Conservation (phyloP, 2,113 vertebrate species). For the Aix galericulata region DNA sequence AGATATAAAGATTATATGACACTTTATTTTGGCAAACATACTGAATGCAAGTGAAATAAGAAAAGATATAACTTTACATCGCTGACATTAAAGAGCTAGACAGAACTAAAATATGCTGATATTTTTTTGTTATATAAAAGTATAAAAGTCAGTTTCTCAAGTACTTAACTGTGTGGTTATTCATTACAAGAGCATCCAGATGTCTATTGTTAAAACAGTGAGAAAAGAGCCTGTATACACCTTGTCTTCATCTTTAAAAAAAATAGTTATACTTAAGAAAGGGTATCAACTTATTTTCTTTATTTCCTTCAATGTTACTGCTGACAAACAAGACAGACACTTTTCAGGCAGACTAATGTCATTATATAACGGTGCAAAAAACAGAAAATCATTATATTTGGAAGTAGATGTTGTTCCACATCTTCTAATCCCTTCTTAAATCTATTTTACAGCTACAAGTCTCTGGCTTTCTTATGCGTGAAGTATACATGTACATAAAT, state of each 20-base stretch:
- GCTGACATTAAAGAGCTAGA: not conserved
- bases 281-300: not conserved
- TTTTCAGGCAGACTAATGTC: not conserved
- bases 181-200: not conserved
- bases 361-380: not conserved
- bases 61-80: not conserved
- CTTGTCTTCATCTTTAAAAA: not conserved
- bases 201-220: not conserved
- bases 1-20: not conserved
- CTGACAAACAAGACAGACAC: not conserved
- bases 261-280: not conserved
- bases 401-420: accelerated
- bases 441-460: not conserved
- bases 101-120: not conserved
- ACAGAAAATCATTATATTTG: not conserved
- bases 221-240: not conserved
- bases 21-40: not conserved
- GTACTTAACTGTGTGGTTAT: not conserved
- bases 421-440: not conserved
- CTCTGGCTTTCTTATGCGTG: not conserved
- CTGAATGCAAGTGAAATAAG: not conserved
- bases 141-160: not conserved
- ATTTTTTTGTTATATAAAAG: accelerated
- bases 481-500: not conserved
- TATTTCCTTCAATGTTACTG: not conserved